Percentiles rank a stretch among this genome's conserved stretches.
phyloP scores from a whole-genome alignment of 53 echinoderm and acorn worm species.

The Antedon mediterranea region DNA sequence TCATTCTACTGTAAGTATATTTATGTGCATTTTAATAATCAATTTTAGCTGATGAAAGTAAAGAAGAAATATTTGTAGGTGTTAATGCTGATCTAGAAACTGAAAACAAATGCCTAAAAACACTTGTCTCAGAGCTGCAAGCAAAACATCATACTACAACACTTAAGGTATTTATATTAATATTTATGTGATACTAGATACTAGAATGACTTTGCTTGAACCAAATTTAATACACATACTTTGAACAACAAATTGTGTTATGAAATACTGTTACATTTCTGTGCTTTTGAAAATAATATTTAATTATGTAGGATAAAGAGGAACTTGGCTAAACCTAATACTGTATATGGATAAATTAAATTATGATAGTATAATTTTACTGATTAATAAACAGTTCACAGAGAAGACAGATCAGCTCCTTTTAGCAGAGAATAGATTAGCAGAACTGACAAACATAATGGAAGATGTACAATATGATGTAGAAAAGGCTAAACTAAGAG shows the following conservation, averaged over 20 bases:
- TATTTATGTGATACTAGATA: too few species aligned
- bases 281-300: neutral
- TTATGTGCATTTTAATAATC: neutral
- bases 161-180: slow-evolving; percentile 35
- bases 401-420: slow-evolving; percentile 67
- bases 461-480: slow-evolving; percentile 89
- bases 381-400: slow-evolving; percentile 25
- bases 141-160: slow-evolving; percentile 48
- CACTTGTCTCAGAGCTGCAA: slow-evolving; percentile 46
- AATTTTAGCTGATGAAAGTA: slow-evolving; percentile 11
- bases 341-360: too few species aligned
- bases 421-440: slow-evolving; percentile 62
- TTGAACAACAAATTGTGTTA: neutral
- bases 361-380: too few species aligned
- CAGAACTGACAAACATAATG: slow-evolving; percentile 56
- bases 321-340: too few species aligned
- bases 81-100: slow-evolving; percentile 35
- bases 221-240: too few species aligned
- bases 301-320: too few species aligned
- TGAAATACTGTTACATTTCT: neutral
- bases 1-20: neutral
- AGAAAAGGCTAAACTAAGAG: slow-evolving; percentile 58
- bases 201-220: too few species aligned
- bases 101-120: slow-evolving; percentile 65
- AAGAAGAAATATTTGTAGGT: slow-evolving; percentile 43